Evolutionary conservation across 2,113 vertebrate species (phyloP), one percentile per base, ranked within the genome.

Genomic region (Rhombomys opimus): DNA sequence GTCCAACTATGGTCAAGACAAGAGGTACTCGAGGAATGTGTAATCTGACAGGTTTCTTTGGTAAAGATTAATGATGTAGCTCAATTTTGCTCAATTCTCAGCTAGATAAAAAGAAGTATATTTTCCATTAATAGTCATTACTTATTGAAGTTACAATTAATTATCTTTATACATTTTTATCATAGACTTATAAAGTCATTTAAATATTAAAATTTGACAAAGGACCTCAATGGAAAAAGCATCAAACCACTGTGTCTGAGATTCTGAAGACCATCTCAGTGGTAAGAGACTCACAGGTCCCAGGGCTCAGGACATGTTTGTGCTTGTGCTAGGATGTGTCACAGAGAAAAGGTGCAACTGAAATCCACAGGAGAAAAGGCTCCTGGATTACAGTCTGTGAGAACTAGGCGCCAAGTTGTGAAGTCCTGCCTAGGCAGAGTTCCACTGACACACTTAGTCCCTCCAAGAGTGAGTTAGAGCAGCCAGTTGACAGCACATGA

Each of bases 111-210:
- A 59, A 32, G 68, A 72, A 88, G 30, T 75, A 7, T 85, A 57
- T 87, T 91, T 92, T 96, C 41, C 46, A 77, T 87, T 72, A 85
- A 57, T 76, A 87, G 11, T 92, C 50, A 93, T 63, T 76, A 68
- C 23, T 87, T 87, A 38, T 86, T 72, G 68, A 90, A 78, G 68
- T 85, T 86, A n/a, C 25, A 81, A 88, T 35, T 87, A 14, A 81
- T 86, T 96, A 57, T 86, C 7, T 57, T 85, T 72, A 46, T 41
- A 52, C 25, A 81, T 86, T 73, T 95, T 90, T 12, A 91, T 95
- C 27, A 50, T 14, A 46, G 20, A 86, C 93, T 94, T 89, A 70
- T 67, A 90, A 54, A 68, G 1, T n/a, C 54, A 17, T 84, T 63
- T 95, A 92, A 95, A 50, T 86, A 72, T 81, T 75, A 72, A 94